Base-by-base conservation (phyloP, 2,888 invertebrate genomes). In the Taenaris catops region DNA sequence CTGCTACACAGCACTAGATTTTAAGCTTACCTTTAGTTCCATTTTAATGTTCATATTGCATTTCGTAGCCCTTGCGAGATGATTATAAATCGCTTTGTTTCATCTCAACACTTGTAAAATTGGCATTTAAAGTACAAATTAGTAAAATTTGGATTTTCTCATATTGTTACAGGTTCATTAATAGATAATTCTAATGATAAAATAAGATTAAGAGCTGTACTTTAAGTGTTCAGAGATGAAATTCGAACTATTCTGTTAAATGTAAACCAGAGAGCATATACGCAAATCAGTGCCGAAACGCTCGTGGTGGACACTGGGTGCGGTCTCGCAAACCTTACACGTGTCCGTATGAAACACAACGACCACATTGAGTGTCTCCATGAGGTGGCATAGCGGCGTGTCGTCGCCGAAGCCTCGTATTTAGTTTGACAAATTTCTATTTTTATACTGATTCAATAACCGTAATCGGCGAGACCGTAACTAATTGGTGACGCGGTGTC, bases 51-150 rank as follows among this genome's bases (percentile, higher is more conserved):
- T 70, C 68, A 63, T 72, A 65, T 66, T 65, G 76, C 68, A 65
- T 74, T 68, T 65, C 65, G 69, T 74, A 72, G 68, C 65, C 73
- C n/a, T 73, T 71, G 67, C 70, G 83, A 76, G 83, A 69, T 79
- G 83, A 74, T 63, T 62, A n/a, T n/a, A 73, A 70, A 68, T 21
- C 32, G 61, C 64, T 61, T 68, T 70, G 83, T 71, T 51, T 73
- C 83, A 74, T 78, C 81, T 80, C 81, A 63, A 69, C 70, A 76
- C 78, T 63, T 80, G 81, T 79, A 72, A 42, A 71, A 83, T 83
- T 80, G 83, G 83, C 84, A 84, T 83, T 84, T 84, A 84, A 84
- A 86, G 84, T 86, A 84, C 86, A 86, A 86, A 84, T 79, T 81
- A 83, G 84, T 84, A 81, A 83, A 84, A 79, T 83, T 80, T 76